Evolutionary conservation across 2,888 invertebrate genomes (phyloP).

Genomic region (Ophion slaviceki): DNA sequence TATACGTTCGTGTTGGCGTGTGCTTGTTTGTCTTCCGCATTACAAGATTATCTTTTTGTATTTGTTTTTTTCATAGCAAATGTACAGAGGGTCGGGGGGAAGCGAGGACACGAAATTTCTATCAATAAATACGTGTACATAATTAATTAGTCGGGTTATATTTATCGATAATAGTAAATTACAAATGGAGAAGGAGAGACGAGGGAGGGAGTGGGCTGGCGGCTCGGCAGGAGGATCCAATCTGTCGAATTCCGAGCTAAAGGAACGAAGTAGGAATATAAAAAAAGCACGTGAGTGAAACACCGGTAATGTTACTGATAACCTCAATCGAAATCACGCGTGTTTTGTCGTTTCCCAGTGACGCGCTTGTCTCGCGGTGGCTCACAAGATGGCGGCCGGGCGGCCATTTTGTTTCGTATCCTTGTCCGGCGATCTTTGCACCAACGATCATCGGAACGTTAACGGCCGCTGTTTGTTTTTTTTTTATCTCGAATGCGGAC

Average conservation of each 20-base stretch:
- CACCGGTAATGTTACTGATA: not conserved
- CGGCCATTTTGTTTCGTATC: not conserved
- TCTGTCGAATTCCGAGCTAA: not conserved
- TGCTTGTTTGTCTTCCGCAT: constrained; percentile 23
- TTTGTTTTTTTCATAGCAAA: constrained; percentile 60
- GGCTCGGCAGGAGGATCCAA: not conserved
- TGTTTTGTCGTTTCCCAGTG: not conserved
- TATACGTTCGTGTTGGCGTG: constrained; percentile 7
- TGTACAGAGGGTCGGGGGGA: constrained; percentile 74
- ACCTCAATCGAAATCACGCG: not conserved
- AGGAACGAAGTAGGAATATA: not conserved
- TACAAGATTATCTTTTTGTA: constrained; percentile 7
- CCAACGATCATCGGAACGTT: not conserved
- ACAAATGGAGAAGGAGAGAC: constrained; percentile 66
- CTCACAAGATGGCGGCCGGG: not conserved
- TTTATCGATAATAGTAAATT: constrained; percentile 72
- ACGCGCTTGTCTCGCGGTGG: not conserved
- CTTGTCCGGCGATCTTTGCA: too few relatives aligned
- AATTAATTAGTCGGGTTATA: constrained; percentile 71
- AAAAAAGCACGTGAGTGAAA: constrained; percentile 2
- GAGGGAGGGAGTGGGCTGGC: not conserved
- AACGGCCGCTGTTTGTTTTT: not conserved
- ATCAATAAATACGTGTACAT: constrained; percentile 80
- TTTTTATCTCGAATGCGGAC: not conserved
- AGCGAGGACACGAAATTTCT: constrained; percentile 67